Percentiles rank a stretch among this genome's conserved stretches.
Evolutionary conservation across 2,113 vertebrate species (phyloP).

Genomic region (Oreotrochilus melanogaster): DNA sequence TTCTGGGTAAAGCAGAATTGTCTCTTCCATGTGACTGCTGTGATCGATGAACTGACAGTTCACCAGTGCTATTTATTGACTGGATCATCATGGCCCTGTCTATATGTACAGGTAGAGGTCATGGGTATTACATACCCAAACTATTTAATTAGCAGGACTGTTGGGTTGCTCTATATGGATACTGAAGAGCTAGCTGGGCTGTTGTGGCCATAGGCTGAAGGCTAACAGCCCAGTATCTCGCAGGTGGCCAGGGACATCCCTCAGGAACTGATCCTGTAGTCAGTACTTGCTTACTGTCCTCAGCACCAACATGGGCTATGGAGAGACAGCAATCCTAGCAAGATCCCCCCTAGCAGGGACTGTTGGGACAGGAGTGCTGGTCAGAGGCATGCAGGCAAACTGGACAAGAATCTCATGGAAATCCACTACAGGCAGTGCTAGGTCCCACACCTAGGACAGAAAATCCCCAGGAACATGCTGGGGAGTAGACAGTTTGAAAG

Average conservation of each 20-base stretch:
- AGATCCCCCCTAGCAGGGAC: background rate
- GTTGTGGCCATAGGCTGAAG: background rate
- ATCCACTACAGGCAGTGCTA: background rate
- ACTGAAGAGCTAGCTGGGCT: background rate
- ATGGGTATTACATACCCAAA: background rate
- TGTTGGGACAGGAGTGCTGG: background rate
- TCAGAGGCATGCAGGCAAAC: background rate
- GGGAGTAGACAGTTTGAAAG: background rate
- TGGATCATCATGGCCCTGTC: background rate
- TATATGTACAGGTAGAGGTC: background rate
- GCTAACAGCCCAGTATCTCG: background rate
- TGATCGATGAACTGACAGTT: background rate
- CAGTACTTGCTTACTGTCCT: background rate
- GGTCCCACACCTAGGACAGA: rapidly evolving
- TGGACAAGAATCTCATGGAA: background rate
- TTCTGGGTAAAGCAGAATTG: background rate
- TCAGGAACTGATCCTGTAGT: background rate
- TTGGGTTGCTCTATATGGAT: background rate
- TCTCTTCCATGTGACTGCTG: background rate
- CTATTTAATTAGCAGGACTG: background rate
- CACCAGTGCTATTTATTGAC: background rate
- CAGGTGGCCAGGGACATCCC: background rate
- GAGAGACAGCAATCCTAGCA: background rate
- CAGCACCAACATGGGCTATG: background rate
- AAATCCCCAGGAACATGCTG: background rate